Evolutionary conservation across 2,888 invertebrate species (phyloP).

Genomic region (Luperina testacea): DNA sequence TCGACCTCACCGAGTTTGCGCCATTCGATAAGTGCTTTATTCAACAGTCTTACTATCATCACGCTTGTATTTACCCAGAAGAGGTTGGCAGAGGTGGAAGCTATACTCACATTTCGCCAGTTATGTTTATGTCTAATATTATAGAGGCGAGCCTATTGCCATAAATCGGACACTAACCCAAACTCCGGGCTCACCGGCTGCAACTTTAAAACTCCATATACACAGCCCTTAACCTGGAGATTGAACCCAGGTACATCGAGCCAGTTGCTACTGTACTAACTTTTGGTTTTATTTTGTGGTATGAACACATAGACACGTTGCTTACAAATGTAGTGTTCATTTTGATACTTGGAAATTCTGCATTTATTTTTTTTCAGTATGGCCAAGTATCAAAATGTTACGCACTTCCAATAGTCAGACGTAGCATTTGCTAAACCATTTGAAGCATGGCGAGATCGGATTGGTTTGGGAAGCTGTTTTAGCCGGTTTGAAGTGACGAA

Average conservation of each 20-base stretch:
- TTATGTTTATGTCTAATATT: no score
- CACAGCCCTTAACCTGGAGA: background rate
- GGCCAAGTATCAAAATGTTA: background rate
- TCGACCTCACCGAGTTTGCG: conserved; percentile 54
- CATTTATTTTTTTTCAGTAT: background rate
- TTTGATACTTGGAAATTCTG: background rate
- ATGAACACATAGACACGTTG: background rate
- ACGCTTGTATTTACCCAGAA: no score
- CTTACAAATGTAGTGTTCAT: background rate
- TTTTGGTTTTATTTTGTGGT: background rate
- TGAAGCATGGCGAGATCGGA: background rate
- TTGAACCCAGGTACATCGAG: background rate
- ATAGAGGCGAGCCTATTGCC: no score
- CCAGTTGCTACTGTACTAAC: background rate
- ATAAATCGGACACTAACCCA: background rate
- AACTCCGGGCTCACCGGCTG: background rate
- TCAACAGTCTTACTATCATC: background rate
- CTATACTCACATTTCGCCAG: background rate
- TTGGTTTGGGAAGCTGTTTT: conserved; percentile 4
- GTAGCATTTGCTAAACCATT: background rate
- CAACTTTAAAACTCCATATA: background rate
- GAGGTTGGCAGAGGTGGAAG: background rate
- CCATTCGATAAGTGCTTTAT: conserved; percentile 42
- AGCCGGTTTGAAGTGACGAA: background rate
- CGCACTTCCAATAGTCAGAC: no score